A percentile compares a stretch with the other conserved stretches of the same genome.
phyloP scores from a whole-genome alignment of 2,797 vertebrate genomes.

The Pagetopsis macropterus region DNA sequence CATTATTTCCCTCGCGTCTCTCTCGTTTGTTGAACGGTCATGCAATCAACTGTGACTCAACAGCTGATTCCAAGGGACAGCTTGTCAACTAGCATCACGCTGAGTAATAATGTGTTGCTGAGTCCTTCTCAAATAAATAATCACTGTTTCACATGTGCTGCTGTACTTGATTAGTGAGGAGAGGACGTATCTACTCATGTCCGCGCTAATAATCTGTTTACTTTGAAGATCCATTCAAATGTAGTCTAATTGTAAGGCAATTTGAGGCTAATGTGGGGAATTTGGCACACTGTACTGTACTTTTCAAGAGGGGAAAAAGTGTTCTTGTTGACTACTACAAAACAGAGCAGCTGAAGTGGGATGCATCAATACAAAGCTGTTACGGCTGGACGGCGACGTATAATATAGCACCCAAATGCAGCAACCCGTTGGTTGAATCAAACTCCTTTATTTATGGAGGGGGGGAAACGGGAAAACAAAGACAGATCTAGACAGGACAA shows the following conservation, averaged over 20 bases:
- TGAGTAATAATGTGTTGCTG: conserved; percentile 68
- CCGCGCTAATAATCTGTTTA: conserved; percentile 43
- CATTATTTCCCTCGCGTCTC: conserved; percentile 36
- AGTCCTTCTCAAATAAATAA: conserved; percentile 61
- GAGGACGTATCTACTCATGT: conserved; percentile 28
- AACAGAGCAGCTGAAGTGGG: conserved; percentile 15
- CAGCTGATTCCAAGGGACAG: conserved; percentile 71
- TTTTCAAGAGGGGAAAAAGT: conserved; percentile 5
- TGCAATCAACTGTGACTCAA: conserved; percentile 61
- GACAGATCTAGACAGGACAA: no score
- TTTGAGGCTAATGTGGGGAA: conserved; percentile 36
- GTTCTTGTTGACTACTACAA: background rate
- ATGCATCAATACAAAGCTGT: conserved; percentile 17
- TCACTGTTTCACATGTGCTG: conserved; percentile 40
- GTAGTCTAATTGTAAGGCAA: conserved; percentile 30
- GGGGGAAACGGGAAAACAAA: no score
- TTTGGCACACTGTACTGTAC: conserved; percentile 19
- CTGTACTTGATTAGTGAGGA: conserved; percentile 41
- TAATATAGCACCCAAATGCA: no score
- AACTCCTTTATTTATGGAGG: no score
- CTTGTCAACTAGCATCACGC: conserved; percentile 71
- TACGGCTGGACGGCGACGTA: background rate
- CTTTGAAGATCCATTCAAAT: conserved; percentile 29
- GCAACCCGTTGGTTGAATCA: no score
- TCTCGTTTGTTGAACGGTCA: conserved; percentile 58